Conservation (phyloP, 2,113 vertebrate genomes). For the Sceloporus undulatus region DNA sequence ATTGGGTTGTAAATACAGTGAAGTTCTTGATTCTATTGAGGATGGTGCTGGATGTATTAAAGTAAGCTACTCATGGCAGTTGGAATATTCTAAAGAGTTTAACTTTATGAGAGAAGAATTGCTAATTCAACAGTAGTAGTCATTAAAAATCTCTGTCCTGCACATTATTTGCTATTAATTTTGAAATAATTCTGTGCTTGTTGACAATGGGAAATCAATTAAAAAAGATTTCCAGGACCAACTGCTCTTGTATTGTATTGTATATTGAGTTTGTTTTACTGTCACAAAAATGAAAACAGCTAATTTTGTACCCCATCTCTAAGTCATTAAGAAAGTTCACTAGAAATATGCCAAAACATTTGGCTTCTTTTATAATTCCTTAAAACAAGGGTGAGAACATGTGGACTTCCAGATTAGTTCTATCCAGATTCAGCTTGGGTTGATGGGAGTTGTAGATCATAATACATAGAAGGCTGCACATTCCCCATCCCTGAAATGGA, state of each 20-base stretch:
- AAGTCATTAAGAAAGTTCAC: not conserved
- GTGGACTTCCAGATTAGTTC: not conserved
- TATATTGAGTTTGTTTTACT: too few relatives aligned
- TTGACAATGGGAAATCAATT: not conserved
- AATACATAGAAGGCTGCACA: not conserved
- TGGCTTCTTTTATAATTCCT: too few relatives aligned
- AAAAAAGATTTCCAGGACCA: too few relatives aligned
- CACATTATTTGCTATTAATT: not conserved
- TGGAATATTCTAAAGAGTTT: not conserved
- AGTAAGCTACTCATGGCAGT: not conserved
- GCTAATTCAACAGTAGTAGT: not conserved
- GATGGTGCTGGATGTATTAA: not conserved
- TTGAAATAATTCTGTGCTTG: not conserved
- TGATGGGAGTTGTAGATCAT: not conserved
- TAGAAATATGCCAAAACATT: not conserved
- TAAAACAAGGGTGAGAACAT: too few relatives aligned
- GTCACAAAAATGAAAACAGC: not conserved
- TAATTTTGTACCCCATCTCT: not conserved
- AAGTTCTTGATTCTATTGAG: not conserved
- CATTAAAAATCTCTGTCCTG: not conserved
- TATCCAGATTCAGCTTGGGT: not conserved
- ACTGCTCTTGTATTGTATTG: not conserved
- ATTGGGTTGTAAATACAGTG: slow-evolving; percentile 30
- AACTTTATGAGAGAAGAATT: not conserved
- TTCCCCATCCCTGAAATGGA: not conserved